Evolutionary conservation across 2,888 invertebrate species (phyloP), one percentile per base, ranked within the genome.

Genomic region (Nephrotoma appendiculata): DNA sequence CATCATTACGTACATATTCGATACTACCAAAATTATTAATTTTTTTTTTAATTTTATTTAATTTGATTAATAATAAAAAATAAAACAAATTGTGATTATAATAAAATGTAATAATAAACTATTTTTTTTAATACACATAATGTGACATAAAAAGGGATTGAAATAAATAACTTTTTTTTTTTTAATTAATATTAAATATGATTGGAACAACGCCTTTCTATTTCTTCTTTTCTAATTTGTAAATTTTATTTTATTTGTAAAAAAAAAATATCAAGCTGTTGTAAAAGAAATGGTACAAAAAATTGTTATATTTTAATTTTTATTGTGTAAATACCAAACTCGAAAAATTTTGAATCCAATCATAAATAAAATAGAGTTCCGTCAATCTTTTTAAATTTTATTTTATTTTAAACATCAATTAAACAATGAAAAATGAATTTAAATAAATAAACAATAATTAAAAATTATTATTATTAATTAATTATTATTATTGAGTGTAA

Each of bases 361-460:
- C 43, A 41, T 42, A 84, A 84, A 42, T 42, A 42, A 84, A 7
- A 84, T 42, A n/a, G 42, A 84, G 84, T 84, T 84, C 84, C 84
- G 84, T 84, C 84, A 84, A 84, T n/a, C 84, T 84, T 84, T 84
- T 84, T 4, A 48, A 48, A 48, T 12, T 12, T 48, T 15, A 71
- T 11, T 19, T 15, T 19, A 71, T 15, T 43, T 42, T 15, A 42
- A n/a, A 84, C 84, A 84, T 84, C 84, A 84, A 84, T 84, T 83
- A 84, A 84, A 84, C 43, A 84, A 43, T 43, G 84, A 84, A 84
- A 84, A 84, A 41, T 41, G 84, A 84, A 84, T 84, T 84, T 84
- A 84, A 84, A 84, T 42, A 84, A 84, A 84, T 84, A 84, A 84
- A 84, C 84, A 84, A 84, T 84, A 84, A 84, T 42, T 84, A 84